Conservation (phyloP, 2,888 invertebrate species). For the Yponomeuta malinellus region DNA sequence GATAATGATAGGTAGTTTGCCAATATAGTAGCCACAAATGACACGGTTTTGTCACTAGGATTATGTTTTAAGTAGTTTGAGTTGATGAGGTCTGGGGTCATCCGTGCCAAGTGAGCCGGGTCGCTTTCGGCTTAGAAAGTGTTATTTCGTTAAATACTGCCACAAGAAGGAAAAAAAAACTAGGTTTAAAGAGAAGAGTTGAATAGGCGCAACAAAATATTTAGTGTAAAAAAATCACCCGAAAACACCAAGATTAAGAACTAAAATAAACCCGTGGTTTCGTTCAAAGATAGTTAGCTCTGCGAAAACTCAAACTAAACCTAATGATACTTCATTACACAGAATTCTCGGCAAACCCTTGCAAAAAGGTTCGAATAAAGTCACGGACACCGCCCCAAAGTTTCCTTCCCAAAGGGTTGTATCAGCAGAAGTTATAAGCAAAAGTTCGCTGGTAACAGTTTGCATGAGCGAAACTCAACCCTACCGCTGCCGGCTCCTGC, state of each 20-base stretch:
- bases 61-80: background rate
- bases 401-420: background rate
- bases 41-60: background rate
- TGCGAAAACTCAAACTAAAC: too few relatives aligned
- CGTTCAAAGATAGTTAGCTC: too few relatives aligned
- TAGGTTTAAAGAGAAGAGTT: too few relatives aligned
- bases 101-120: background rate
- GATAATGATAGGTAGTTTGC: background rate
- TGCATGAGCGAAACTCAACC: slow-evolving; percentile 42
- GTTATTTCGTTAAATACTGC: background rate
- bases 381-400: background rate
- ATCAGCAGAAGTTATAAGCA: background rate
- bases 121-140: background rate
- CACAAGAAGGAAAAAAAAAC: background rate
- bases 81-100: background rate
- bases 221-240: too few relatives aligned
- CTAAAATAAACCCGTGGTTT: too few relatives aligned
- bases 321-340: too few relatives aligned
- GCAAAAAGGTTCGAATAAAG: background rate
- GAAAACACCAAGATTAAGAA: too few relatives aligned
- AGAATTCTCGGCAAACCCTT: background rate
- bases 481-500: slow-evolving; percentile 38
- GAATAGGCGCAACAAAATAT: too few relatives aligned
- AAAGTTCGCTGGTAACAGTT: background rate
- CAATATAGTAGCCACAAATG: background rate